A percentile compares a stretch with the other conserved stretches of the same genome.
phyloP scores from a whole-genome alignment of 2,113 vertebrate species.

The Potamarius usumacintae region DNA sequence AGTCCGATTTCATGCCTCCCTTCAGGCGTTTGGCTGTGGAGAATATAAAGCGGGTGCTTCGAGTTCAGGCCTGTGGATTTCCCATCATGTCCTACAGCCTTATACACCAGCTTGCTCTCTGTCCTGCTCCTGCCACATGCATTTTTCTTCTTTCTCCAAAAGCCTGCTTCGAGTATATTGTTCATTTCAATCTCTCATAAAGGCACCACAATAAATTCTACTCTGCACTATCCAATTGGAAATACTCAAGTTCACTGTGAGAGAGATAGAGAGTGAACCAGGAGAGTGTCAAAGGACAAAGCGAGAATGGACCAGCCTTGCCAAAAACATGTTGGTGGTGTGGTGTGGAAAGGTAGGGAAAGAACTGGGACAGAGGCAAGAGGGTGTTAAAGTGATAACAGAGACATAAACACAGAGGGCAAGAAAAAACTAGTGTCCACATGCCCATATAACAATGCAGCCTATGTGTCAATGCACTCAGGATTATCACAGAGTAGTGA shows the following conservation, averaged over 20 bases:
- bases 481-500: conserved; percentile 41
- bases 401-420: conserved; percentile 43
- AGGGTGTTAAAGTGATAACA: conserved; percentile 48
- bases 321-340: conserved; percentile 9
- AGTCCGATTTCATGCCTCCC: conserved; percentile 50
- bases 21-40: conserved; percentile 56
- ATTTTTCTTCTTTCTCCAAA: conserved; percentile 7
- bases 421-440: conserved; percentile 45
- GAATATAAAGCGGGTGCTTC: conserved; percentile 65
- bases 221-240: not conserved
- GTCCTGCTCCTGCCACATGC: not conserved
- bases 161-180: conserved; percentile 29
- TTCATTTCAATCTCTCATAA: conserved; percentile 41
- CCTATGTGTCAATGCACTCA: conserved; percentile 40
- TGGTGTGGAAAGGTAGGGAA: conserved; percentile 30
- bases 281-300: not conserved
- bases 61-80: conserved; percentile 34
- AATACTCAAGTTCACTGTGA: not conserved
- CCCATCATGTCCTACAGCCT: conserved; percentile 23
- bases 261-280: not conserved
- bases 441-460: conserved; percentile 45
- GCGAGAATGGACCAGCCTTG: conserved; percentile 18
- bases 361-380: conserved; percentile 14
- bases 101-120: conserved; percentile 1
- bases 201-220: not conserved